These are phyloP conservation scores for Taxidea taxus DNA, from an alignment of 2,113 vertebrate species.

Conservation along the genomic window DNA sequence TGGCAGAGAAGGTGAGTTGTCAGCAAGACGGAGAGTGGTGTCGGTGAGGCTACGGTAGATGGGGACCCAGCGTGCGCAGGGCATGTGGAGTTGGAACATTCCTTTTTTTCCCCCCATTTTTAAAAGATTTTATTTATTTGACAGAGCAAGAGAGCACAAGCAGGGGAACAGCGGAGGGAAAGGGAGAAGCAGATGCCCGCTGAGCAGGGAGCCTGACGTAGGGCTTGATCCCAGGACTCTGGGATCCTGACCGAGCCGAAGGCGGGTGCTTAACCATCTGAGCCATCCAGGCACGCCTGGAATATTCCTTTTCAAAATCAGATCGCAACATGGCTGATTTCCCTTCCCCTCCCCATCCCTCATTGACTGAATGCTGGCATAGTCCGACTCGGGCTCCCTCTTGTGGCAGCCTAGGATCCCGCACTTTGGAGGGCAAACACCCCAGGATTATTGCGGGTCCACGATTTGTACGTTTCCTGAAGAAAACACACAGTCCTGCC, in stretches of 20 bases:
- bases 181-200: no score
- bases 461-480: background rate
- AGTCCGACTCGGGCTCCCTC: background rate
- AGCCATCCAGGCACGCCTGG: no score
- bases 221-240: no score
- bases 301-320: background rate
- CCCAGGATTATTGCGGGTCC: background rate
- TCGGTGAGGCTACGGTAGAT: background rate
- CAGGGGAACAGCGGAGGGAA: background rate
- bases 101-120: background rate
- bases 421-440: background rate
- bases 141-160: background rate
- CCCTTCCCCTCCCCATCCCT: background rate
- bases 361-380: accelerated
- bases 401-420: background rate
- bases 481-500: background rate
- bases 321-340: accelerated
- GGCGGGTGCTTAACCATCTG: no score
- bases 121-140: background rate
- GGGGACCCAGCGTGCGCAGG: background rate
- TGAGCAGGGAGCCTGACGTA: no score
- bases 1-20: background rate
- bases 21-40: background rate
- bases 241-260: no score
- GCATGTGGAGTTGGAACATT: accelerated